phyloP scores from a whole-genome alignment of 1,140 invertebrate genomes.

The Ptiloglossa arizonensis region DNA sequence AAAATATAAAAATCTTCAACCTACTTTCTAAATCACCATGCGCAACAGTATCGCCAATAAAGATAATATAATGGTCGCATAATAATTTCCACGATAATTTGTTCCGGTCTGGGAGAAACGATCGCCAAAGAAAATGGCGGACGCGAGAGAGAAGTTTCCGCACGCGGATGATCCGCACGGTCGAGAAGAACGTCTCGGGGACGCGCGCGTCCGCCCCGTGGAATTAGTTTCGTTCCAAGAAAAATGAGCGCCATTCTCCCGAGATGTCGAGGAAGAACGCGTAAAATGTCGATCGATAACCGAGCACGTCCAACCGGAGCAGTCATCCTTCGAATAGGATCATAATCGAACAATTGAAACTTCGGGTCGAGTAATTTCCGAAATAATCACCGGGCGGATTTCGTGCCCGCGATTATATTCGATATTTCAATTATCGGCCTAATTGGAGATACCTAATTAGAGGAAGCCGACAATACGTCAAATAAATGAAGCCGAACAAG shows the following conservation, averaged over 20 bases:
- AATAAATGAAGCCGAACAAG: not conserved
- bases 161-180: constrained; percentile 37
- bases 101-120: constrained; percentile 20
- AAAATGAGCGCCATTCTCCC: constrained; percentile 35
- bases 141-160: constrained; percentile 16
- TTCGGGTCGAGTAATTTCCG: constrained; percentile 48
- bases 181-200: too few relatives aligned
- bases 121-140: constrained; percentile 12
- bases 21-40: too few relatives aligned
- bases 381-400: constrained; percentile 51
- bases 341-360: constrained; percentile 57
- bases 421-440: constrained; percentile 39
- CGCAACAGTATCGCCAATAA: too few relatives aligned
- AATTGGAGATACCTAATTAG: too few relatives aligned
- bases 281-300: not conserved
- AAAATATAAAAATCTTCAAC: too few relatives aligned
- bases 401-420: constrained; percentile 19
- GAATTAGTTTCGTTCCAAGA: constrained; percentile 59
- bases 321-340: not conserved
- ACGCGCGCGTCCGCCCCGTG: constrained; percentile 29
- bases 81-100: too few relatives aligned
- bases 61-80: too few relatives aligned
- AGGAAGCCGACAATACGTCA: constrained; percentile 14
- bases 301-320: not conserved
- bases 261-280: constrained; percentile 7